Base-by-base conservation (phyloP, 2,888 invertebrate species). In the Trimorus sp. region DNA sequence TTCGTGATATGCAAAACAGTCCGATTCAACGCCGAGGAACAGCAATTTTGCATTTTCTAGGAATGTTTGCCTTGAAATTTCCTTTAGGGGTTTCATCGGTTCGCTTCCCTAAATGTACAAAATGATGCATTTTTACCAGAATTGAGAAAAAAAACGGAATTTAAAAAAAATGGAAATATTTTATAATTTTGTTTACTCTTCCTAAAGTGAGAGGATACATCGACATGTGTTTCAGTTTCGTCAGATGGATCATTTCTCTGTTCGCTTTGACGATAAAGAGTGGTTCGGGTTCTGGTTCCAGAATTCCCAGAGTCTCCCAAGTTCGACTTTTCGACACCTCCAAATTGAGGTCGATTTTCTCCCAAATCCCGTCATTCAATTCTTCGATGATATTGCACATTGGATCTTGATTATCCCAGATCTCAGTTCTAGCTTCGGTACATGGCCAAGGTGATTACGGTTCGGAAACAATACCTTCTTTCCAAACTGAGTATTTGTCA, bases 301-400 rank as follows among this genome's bases (percentile, higher is more conserved):
- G 79, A 26, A 83, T 66, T 36, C 91, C 91, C 3, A 91, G 79
- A n/a, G 83, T 87, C 81, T 91, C 91, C 91, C 91, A 91, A 0
- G 89, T 90, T 15, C 86, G 87, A 73, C 77, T 82, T 60, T 89
- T 84, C 7, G 83, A 63, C 12, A 84, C 16, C 5, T 83, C 70
- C 26, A 80, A 36, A 56, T 7, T n/a, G 36, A 78, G 26, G 7
- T 85, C 81, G 15, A 86, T 62, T 12, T 81, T 59, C 40, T 85
- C 83, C 87, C 89, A 89, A 56, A 86, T 75, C 38, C 66, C 49
- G 42, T 84, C 69, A 12, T 78, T 38, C 0, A 51, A 8, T n/a
- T 49, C n/a, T 40, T 79, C 54, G 0, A 8, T 11, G 9, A n/a
- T 48, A 36, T 48, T 49, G n/a, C 16, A 58, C 4, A 36, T 6